Conservation (phyloP, 2,113 vertebrate species). For the Hemicordylus capensis region DNA sequence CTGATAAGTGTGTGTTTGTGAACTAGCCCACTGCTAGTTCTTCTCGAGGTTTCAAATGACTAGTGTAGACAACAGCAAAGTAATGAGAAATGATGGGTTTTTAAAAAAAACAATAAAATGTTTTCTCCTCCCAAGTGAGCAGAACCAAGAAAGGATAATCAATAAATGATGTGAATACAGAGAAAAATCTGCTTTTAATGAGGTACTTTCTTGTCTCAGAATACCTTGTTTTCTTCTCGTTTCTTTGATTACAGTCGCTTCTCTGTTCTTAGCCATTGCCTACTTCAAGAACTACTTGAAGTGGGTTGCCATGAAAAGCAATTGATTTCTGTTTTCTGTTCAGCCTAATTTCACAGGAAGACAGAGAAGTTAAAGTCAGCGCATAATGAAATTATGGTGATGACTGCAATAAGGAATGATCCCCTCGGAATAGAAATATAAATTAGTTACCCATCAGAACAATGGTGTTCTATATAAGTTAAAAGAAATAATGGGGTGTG, state of each 20-base stretch:
- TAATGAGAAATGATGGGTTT: not conserved
- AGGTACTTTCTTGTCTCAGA: slow-evolving; percentile 26
- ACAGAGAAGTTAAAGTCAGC: not conserved
- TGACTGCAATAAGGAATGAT: slow-evolving; percentile 1
- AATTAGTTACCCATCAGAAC: slow-evolving; percentile 22
- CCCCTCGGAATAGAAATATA: slow-evolving; percentile 10
- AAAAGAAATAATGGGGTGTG: not conserved
- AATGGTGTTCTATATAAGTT: slow-evolving; percentile 10
- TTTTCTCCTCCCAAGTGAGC: slow-evolving; percentile 13
- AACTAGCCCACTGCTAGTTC: not conserved
- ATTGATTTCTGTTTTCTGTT: slow-evolving; percentile 34
- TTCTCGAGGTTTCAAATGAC: not conserved
- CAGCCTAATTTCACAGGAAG: slow-evolving; percentile 14
- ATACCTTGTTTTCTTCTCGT: slow-evolving; percentile 29
- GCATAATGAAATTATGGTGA: slow-evolving; percentile 11
- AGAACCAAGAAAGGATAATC: slow-evolving; percentile 11
- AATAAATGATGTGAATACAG: slow-evolving; percentile 26
- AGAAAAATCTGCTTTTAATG: slow-evolving; percentile 36
- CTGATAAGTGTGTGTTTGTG: not conserved
- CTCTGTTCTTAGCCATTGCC: slow-evolving; percentile 2
- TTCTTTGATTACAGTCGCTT: slow-evolving; percentile 24
- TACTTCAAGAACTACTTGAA: slow-evolving; percentile 23
- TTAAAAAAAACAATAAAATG: not conserved
- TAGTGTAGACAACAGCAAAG: not conserved
- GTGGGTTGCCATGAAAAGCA: not conserved